These are phyloP conservation scores for Mormoops blainvillei DNA, from an alignment of 2,113 vertebrate genomes.

Conservation along the genomic window DNA sequence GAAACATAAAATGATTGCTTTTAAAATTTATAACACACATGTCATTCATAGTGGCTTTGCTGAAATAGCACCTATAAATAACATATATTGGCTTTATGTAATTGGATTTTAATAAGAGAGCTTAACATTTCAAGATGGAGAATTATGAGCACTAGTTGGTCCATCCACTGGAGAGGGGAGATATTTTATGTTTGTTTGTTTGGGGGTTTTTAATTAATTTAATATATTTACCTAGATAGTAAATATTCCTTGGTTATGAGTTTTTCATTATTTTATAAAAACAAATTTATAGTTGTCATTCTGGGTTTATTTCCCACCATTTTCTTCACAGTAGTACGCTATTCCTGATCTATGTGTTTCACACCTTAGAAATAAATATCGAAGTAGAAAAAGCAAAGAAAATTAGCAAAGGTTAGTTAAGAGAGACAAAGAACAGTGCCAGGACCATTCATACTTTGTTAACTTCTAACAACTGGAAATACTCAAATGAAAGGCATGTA, in stretches of 20 bases:
- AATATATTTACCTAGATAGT: background rate
- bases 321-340: background rate
- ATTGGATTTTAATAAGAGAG: constrained; percentile 61
- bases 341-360: background rate
- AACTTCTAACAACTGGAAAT: background rate
- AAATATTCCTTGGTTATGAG: background rate
- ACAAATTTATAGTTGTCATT: background rate
- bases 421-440: background rate
- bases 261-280: constrained; percentile 20
- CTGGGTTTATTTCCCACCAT: background rate
- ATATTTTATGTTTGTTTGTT: background rate
- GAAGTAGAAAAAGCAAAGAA: background rate
- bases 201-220: background rate
- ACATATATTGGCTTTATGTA: constrained; percentile 53
- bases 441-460: background rate
- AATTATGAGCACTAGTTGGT: background rate
- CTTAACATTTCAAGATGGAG: constrained; percentile 31
- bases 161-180: background rate
- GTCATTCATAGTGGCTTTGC: constrained; percentile 19
- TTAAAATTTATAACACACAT: constrained; percentile 45
- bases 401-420: background rate
- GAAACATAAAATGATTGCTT: constrained; percentile 50
- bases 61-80: constrained; percentile 56
- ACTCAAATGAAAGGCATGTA: background rate
- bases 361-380: background rate